Evolutionary conservation across 2,113 vertebrate species (phyloP).

Genomic region (Notiomystis cincta): DNA sequence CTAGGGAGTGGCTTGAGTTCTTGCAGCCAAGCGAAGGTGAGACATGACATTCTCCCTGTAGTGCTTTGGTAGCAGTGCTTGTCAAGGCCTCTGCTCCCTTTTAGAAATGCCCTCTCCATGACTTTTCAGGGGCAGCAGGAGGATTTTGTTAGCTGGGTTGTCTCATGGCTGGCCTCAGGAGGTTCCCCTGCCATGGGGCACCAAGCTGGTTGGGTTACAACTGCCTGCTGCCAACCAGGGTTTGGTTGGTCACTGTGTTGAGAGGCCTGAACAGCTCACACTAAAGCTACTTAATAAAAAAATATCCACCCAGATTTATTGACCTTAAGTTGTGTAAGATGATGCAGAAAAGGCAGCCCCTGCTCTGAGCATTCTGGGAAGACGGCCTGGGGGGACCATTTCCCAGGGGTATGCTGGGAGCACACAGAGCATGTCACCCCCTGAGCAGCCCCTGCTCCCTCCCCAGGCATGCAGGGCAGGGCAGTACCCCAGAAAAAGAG

Average conservation of each 20-base stretch:
- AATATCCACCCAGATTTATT: slow-evolving; percentile 8
- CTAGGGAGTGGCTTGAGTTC: background rate
- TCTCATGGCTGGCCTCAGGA: background rate
- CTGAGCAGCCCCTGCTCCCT: background rate
- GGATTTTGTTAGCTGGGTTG: background rate
- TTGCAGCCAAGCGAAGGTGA: background rate
- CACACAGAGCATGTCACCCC: background rate
- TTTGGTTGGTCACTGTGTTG: background rate
- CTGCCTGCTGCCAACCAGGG: background rate
- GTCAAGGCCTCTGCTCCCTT: background rate
- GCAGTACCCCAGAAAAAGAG: slow-evolving; percentile 14
- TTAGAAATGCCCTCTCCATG: background rate
- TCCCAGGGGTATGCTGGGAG: slow-evolving; percentile 68
- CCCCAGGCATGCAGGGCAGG: background rate
- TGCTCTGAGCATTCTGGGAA: slow-evolving; percentile 67
- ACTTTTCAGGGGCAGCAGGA: background rate
- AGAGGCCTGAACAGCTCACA: background rate
- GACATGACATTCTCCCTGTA: background rate
- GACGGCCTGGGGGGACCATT: slow-evolving; percentile 14
- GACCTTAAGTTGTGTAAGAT: slow-evolving; percentile 35
- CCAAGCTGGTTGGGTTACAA: background rate
- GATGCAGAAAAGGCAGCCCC: slow-evolving; percentile 8
- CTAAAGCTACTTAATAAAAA: slow-evolving; percentile 20
- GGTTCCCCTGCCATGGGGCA: background rate
- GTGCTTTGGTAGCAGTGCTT: background rate